Evolutionary conservation across 2,797 vertebrate genomes (phyloP).

Genomic region (Gymnoscopelus microlampas): DNA sequence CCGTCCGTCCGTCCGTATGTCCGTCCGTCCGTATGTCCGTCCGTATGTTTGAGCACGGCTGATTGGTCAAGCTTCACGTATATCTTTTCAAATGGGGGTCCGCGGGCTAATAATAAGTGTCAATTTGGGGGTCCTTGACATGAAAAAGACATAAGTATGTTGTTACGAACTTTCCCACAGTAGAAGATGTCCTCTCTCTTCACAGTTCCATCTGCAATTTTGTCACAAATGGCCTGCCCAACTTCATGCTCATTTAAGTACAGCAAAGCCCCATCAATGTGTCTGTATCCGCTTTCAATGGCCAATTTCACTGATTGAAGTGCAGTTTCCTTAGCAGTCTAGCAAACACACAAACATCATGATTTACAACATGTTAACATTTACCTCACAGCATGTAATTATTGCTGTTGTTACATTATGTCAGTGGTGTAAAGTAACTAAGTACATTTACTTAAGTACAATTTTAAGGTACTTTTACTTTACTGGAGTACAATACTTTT

Average conservation of each 20-base stretch:
- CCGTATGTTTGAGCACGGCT: too few relatives aligned
- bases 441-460: too few relatives aligned
- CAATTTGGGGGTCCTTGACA: too few relatives aligned
- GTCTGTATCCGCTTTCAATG: slow-evolving; percentile 90
- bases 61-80: too few relatives aligned
- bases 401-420: background rate
- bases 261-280: slow-evolving; percentile 89
- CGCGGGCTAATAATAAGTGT: background rate
- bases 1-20: too few relatives aligned
- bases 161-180: slow-evolving; percentile 89
- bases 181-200: slow-evolving; percentile 92
- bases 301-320: slow-evolving; percentile 85
- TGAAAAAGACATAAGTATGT: slow-evolving; percentile 38
- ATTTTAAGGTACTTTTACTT: too few relatives aligned
- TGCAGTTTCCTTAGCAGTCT: slow-evolving; percentile 84
- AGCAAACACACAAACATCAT: background rate
- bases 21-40: too few relatives aligned
- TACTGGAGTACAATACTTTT: too few relatives aligned
- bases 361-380: background rate
- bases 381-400: background rate
- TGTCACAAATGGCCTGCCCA: slow-evolving; percentile 90
- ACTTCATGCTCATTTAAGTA: slow-evolving; percentile 92
- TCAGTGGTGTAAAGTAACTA: too few relatives aligned
- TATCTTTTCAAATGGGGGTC: too few relatives aligned
- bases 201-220: slow-evolving; percentile 89